Conservation (phyloP, 1,140 invertebrate species). For the Drosophila pallidifrons region DNA sequence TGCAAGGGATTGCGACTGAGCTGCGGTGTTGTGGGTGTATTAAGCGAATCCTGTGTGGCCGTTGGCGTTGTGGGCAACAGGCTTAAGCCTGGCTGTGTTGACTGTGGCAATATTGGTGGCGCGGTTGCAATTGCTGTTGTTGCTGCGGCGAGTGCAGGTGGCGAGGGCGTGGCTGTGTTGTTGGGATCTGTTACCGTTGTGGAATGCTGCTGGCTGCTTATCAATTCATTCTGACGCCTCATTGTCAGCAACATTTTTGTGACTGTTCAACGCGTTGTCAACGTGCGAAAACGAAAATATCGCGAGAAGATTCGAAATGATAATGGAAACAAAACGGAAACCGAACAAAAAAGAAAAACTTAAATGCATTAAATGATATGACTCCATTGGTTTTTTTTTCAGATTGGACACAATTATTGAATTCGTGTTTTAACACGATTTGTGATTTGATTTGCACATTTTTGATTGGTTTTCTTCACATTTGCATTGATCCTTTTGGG, state of each 20-base stretch:
- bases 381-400: slow-evolving; percentile 69
- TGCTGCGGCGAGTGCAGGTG: slow-evolving; percentile 26
- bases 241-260: slow-evolving; percentile 85
- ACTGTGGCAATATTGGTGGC: slow-evolving; percentile 22
- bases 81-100: slow-evolving; percentile 13
- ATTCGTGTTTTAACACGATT: slow-evolving; percentile 23
- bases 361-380: slow-evolving; percentile 44
- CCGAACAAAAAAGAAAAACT: slow-evolving; percentile 59
- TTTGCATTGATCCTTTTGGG: slow-evolving; percentile 8
- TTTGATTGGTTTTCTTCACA: slow-evolving; percentile 18
- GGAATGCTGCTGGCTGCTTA: slow-evolving; percentile 69
- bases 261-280: slow-evolving; percentile 33
- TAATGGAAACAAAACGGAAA: slow-evolving; percentile 60
- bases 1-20: slow-evolving; percentile 73
- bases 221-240: slow-evolving; percentile 85
- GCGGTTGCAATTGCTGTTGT: slow-evolving; percentile 1
- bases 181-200: slow-evolving; percentile 33
- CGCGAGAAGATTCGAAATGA: slow-evolving; percentile 11
- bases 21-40: slow-evolving; percentile 75
- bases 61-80: slow-evolving; percentile 23
- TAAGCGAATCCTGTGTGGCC: slow-evolving; percentile 67
- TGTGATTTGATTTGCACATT: slow-evolving; percentile 14
- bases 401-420: background rate
- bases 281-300: slow-evolving; percentile 26
- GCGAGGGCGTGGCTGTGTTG: slow-evolving; percentile 49